Percentiles rank a stretch among this genome's conserved stretches.
phyloP scores from a whole-genome alignment of 2,113 vertebrate species.

The Saguinus imperator region DNA sequence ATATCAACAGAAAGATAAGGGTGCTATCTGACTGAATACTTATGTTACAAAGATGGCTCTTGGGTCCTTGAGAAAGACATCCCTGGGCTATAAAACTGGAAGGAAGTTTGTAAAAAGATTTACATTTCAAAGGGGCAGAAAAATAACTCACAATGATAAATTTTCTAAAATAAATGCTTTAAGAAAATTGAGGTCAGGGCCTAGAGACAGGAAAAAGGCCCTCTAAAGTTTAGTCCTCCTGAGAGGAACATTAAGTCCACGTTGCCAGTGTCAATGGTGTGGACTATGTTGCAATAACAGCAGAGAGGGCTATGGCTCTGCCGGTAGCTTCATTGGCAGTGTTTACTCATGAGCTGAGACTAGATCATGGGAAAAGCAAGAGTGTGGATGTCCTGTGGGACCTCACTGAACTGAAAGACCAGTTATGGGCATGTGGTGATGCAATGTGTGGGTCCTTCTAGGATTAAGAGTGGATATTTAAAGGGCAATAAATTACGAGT shows the following conservation, averaged over 20 bases:
- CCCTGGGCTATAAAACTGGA: background rate
- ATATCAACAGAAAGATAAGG: background rate
- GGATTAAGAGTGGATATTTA: background rate
- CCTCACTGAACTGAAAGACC: background rate
- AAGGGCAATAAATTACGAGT: background rate
- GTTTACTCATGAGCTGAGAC: background rate
- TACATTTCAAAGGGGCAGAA: background rate
- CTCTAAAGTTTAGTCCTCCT: background rate
- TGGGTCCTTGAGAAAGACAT: background rate
- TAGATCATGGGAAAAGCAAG: background rate
- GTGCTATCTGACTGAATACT: background rate
- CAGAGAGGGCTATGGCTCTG: background rate
- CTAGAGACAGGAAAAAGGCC: background rate
- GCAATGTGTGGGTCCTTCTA: background rate
- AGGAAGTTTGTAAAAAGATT: background rate
- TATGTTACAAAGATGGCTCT: background rate
- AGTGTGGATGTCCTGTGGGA: rapidly evolving
- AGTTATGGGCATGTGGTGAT: background rate
- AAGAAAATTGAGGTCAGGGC: background rate
- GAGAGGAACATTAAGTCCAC: background rate
- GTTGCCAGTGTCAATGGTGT: background rate
- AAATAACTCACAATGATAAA: background rate
- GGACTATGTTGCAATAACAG: rapidly evolving
- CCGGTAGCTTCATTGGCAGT: rapidly evolving
- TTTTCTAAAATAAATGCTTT: background rate